A percentile compares a stretch with the other conserved stretches of the same genome.
Evolutionary conservation across 2,113 vertebrate species (phyloP).

Genomic region (Periophthalmus modestus): DNA sequence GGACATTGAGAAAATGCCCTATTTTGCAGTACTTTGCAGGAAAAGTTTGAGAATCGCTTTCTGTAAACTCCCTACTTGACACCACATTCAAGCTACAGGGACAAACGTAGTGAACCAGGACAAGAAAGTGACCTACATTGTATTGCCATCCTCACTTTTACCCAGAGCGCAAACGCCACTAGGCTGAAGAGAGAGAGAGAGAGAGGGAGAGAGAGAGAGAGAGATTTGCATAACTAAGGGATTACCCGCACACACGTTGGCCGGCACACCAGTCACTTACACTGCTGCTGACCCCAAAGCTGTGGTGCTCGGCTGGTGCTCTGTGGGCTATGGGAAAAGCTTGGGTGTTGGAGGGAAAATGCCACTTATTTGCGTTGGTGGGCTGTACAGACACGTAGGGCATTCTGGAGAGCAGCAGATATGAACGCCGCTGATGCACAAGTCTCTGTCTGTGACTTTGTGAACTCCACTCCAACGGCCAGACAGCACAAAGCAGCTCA

Average conservation of each 20-base stretch:
- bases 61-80: not conserved
- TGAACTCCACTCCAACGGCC: conserved; percentile 39
- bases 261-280: conserved; percentile 61
- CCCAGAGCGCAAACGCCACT: conserved; percentile 52
- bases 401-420: conserved; percentile 73
- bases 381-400: conserved; percentile 84
- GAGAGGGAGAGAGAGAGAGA: conserved; percentile 1
- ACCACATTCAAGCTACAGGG: not conserved
- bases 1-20: not conserved
- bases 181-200: conserved; percentile 9
- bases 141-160: conserved; percentile 64
- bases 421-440: conserved; percentile 58
- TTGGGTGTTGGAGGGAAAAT: conserved; percentile 85
- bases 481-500: conserved; percentile 66
- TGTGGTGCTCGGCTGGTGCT: conserved; percentile 16
- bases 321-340: conserved; percentile 80
- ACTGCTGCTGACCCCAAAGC: conserved; percentile 58
- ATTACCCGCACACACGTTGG: conserved; percentile 70
- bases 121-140: conserved; percentile 65
- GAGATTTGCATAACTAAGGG: conserved; percentile 74
- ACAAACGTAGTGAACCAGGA: conserved; percentile 45
- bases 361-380: conserved; percentile 83
- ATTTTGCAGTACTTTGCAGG: not conserved
- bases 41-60: not conserved
- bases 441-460: conserved; percentile 56